phyloP scores from a whole-genome alignment of 2,797 vertebrate species.

The Cyprinella venusta region DNA sequence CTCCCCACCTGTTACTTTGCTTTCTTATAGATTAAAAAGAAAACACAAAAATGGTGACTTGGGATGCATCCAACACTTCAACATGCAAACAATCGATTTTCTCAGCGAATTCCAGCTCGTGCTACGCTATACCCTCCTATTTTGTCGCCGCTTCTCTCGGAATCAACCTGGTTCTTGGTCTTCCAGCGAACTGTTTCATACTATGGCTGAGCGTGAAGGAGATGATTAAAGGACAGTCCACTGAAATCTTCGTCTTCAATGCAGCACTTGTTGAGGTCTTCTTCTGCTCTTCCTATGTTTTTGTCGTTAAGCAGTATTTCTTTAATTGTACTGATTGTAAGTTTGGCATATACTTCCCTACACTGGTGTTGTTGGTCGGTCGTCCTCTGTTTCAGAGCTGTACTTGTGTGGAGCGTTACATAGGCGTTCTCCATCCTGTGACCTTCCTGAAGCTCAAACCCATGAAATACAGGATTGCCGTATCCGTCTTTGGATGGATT shows the following conservation, averaged over 20 bases:
- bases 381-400: constrained; percentile 30
- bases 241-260: constrained; percentile 23
- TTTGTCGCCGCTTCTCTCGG: background rate
- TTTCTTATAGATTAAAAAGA: constrained; percentile 3
- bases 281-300: background rate
- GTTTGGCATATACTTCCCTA: background rate
- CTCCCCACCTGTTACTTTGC: background rate
- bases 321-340: constrained; percentile 2
- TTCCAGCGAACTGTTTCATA: constrained; percentile 30
- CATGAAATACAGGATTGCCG: constrained; percentile 15
- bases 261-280: background rate
- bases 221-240: constrained; percentile 21
- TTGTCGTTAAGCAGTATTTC: constrained; percentile 9
- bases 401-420: constrained; percentile 20
- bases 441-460: constrained; percentile 21
- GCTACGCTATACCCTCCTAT: background rate
- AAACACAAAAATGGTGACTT: background rate
- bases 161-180: constrained; percentile 13
- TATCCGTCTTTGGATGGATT: background rate
- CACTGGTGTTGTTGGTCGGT: background rate
- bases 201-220: constrained; percentile 14
- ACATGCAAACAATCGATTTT: background rate
- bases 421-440: constrained; percentile 25
- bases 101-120: background rate
- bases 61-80: background rate